phyloP scores from a whole-genome alignment of 2,888 invertebrate genomes.

The Nephrotoma guestfalica region DNA sequence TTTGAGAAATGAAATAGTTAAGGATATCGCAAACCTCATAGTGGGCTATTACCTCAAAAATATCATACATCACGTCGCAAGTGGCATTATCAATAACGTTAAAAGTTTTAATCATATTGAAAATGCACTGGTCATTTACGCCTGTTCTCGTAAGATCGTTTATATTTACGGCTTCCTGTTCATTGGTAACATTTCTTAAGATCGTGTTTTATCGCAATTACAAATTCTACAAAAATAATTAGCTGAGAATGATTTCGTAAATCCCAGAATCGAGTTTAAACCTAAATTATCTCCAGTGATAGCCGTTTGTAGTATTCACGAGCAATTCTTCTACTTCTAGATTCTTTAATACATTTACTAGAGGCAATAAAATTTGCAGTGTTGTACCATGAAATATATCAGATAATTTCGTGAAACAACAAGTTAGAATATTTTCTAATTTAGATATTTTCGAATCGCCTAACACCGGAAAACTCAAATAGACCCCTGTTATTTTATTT shows the following conservation, averaged over 20 bases:
- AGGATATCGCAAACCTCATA: neutral
- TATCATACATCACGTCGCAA: neutral
- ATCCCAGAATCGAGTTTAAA: neutral
- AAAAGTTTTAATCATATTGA: neutral
- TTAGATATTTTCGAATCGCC: neutral
- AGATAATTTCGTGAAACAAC: neutral
- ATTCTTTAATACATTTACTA: neutral
- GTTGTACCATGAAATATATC: neutral
- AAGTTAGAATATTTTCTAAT: neutral
- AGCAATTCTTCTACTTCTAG: neutral
- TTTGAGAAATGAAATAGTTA: neutral
- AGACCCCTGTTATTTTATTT: neutral
- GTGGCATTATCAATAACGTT: neutral
- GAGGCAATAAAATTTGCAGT: neutral
- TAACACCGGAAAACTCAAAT: neutral
- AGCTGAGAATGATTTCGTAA: neutral
- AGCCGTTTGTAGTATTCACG: neutral
- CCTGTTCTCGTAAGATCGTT: neutral
- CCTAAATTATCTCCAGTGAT: neutral
- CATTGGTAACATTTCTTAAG: neutral
- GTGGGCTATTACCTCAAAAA: neutral
- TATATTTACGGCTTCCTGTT: neutral
- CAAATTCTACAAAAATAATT: neutral
- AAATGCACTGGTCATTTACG: neutral
- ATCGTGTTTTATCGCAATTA: neutral